Base-by-base conservation (phyloP, 2,888 invertebrate species). In the Trichogramma evanescens region DNA sequence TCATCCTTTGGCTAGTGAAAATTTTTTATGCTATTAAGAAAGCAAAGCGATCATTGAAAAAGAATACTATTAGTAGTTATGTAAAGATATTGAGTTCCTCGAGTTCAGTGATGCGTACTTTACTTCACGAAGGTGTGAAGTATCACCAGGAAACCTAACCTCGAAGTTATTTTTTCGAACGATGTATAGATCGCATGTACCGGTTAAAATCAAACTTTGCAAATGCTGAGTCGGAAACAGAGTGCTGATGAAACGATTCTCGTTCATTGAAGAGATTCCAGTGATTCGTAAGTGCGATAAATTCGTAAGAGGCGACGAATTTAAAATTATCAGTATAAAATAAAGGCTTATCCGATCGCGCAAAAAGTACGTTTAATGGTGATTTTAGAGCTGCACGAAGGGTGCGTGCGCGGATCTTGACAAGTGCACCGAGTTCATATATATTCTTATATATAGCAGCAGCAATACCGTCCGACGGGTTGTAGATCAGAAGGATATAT, bases 401-500 rank as follows among this genome's bases (percentile, higher is more conserved):
- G 43, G 3, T 44, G 7, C 53, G 44, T 5, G 44, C 41, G 39
- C 38, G 38, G 26, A 26, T 26, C 26, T 26, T 26, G 26, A 26
- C 26, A 26, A 26, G 26, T 26, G 26, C 26, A 26, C 26, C 26
- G 26, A 26, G 26, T 26, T 26, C 26, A 26, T 26, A 26, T 26
- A 26, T 26, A 26, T 26, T 26, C 1, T 26, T 26, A 26, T 26
- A 26, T 26, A 26, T 26, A n/a, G 13, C 2, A 26, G 26, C 26
- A 26, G 26, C 26, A 26, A 26, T 26, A 26, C 26, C 26, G 26
- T 26, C 26, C 26, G 26, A 26, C 40, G 56, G 42, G 54, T 13
- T 7, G n/a, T 10, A 6, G 48, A 51, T 53, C 38, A 46, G 48
- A 56, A 50, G 48, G 50, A 54, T 62, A 63, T 64, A 54, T 52